Conservation (phyloP, 2,888 invertebrate genomes). For the Pemphredon lugubris region DNA sequence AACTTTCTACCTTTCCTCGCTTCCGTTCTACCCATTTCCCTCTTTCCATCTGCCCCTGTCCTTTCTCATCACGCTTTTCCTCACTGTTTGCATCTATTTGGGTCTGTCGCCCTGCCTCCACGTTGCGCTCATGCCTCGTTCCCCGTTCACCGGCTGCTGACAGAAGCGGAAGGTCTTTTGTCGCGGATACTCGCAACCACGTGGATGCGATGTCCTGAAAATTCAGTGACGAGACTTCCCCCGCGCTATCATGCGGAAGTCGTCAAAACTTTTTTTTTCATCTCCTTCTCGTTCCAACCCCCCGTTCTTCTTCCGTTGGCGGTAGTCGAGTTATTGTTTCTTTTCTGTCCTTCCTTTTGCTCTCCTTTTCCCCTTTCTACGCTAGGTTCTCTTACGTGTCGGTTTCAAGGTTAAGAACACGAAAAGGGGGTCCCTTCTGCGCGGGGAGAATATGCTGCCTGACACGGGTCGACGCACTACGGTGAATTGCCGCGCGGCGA, state of each 20-base stretch:
- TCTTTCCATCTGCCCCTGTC: neutral
- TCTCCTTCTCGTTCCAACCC: no score
- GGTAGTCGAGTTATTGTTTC: neutral
- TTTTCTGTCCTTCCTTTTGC: neutral
- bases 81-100: no score
- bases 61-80: no score
- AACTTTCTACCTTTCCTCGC: no score
- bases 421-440: constrained; percentile 13
- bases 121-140: constrained; percentile 5
- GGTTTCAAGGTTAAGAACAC: constrained; percentile 64
- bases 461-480: constrained; percentile 48
- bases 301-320: constrained; percentile 1
- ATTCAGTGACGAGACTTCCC: constrained; percentile 30
- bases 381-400: constrained; percentile 16
- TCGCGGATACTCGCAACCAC: constrained; percentile 20
- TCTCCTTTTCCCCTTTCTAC: neutral
- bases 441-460: constrained; percentile 23
- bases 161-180: constrained; percentile 32
- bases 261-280: constrained; percentile 6
- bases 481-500: constrained; percentile 43
- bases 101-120: neutral
- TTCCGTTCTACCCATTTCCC: constrained; percentile 7
- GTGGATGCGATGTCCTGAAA: constrained; percentile 16
- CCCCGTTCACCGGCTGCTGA: constrained; percentile 3
- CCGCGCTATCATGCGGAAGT: constrained; percentile 33